Percentiles rank a stretch among this genome's conserved stretches.
These are phyloP conservation scores for Crocallis elinguaria DNA, from an alignment of 2,888 invertebrate genomes.

Conservation along the genomic window DNA sequence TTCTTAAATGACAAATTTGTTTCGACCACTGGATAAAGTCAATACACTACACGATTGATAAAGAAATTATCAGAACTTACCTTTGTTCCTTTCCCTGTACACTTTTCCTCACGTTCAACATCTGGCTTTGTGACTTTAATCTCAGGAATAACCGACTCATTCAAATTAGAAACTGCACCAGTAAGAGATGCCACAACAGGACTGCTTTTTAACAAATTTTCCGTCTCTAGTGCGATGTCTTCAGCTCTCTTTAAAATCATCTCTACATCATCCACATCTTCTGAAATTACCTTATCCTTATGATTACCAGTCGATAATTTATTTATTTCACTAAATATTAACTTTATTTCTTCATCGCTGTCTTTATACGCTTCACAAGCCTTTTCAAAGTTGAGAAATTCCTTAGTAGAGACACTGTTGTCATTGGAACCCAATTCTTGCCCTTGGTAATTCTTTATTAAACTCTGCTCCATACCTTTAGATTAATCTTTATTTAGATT, in stretches of 20 bases:
- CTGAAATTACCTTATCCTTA: slow-evolving; percentile 56
- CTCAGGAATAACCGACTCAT: slow-evolving; percentile 55
- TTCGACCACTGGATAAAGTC: no score
- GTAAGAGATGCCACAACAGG: slow-evolving; percentile 50
- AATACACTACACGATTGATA: no score
- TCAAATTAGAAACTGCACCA: slow-evolving; percentile 37
- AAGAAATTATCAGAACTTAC: slow-evolving; percentile 45
- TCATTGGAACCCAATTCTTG: slow-evolving; percentile 65
- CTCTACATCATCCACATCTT: slow-evolving; percentile 73
- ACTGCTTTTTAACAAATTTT: slow-evolving; percentile 67
- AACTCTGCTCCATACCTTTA: slow-evolving; percentile 54
- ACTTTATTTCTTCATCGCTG: slow-evolving; percentile 86
- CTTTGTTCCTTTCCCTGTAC: slow-evolving; percentile 46
- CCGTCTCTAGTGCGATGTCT: slow-evolving; percentile 70
- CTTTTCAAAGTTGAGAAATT: slow-evolving; percentile 73
- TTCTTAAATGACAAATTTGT: background rate
- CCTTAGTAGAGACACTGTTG: slow-evolving; percentile 72
- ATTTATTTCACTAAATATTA: slow-evolving; percentile 88
- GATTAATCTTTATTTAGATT: background rate
- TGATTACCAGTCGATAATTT: slow-evolving; percentile 73
- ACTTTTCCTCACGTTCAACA: slow-evolving; percentile 50
- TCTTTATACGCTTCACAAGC: slow-evolving; percentile 72
- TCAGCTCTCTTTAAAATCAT: slow-evolving; percentile 76
- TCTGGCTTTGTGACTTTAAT: slow-evolving; percentile 71
- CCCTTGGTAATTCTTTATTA: slow-evolving; percentile 47